Evolutionary conservation across 2,888 invertebrate species (phyloP), one percentile per base, ranked within the genome.

Genomic region (Scrobipalpa atriplicella): DNA sequence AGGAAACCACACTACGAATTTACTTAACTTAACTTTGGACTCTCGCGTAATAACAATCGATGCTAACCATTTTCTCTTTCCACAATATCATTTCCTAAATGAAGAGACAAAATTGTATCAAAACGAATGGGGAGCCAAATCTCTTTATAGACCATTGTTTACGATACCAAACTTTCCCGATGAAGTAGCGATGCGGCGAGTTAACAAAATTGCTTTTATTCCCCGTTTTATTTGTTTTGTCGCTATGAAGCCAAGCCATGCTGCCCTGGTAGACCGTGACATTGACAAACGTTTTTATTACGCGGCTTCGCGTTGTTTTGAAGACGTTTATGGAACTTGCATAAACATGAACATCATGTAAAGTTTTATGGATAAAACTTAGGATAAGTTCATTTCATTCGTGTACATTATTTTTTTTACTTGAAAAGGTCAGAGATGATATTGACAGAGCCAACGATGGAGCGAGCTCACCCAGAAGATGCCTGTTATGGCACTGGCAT

Each of bases 181-280:
- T 73, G 77, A 75, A 75, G 56, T 75, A 76, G 70, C 71, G 75
- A 78, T 78, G 77, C 74, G 73, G 75, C 74, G 78, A 80, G 79
- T 83, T 80, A 77, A 76, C 78, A 70, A 72, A 83, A 82, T 80
- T 78, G 81, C 72, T 79, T 81, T 82, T 80, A 78, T 82, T 70
- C 72, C 70, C 68, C 73, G 68, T 75, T 83, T 80, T 78, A 73
- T 78, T 78, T 76, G 75, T 78, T 76, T 78, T 76, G 71, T 75
- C 75, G 58, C 58, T 56, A 56, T 56, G 54, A 56, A 56, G 38
- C 38, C 29, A 56, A 56, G 38, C 38, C 29, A 10, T 58, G 69
- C 75, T 69, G 63, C 66, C 75, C 73, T 73, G 69, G 73, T 73
- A 69, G 68, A 52, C 70, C 69, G 67, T 71, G 76, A 76, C 75